Percentiles rank a stretch among this genome's conserved stretches.
These are phyloP conservation scores for Agriopis aurantiaria DNA, from an alignment of 2,888 invertebrate species.

Conservation along the genomic window DNA sequence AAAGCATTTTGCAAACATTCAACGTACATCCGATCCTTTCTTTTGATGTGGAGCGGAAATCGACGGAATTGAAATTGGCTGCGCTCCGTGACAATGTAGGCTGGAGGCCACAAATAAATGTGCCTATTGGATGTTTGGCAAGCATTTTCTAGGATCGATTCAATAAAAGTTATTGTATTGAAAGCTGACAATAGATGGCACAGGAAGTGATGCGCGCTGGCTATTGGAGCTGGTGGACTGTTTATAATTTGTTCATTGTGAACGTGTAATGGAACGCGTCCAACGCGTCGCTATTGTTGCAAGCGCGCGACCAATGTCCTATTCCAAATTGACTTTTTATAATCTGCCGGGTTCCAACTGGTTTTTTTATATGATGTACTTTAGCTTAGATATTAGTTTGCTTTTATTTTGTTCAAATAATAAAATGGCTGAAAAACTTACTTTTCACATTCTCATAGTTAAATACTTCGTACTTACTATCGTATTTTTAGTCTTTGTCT, in stretches of 20 bases:
- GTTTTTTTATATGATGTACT: too few relatives aligned
- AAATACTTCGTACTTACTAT: too few relatives aligned
- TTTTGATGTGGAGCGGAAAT: conserved; percentile 78
- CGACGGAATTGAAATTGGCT: conserved; percentile 74
- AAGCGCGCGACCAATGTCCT: conserved; percentile 61
- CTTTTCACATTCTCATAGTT: too few relatives aligned
- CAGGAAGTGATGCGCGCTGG: conserved; percentile 83
- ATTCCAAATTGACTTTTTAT: conserved; percentile 78
- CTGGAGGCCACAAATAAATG: conserved; percentile 77
- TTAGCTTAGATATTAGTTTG: too few relatives aligned
- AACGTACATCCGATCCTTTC: conserved; percentile 68
- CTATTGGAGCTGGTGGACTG: conserved; percentile 84
- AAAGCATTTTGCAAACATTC: conserved; percentile 68
- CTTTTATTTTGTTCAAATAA: too few relatives aligned
- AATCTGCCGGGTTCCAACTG: conserved; percentile 26
- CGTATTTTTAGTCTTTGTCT: too few relatives aligned
- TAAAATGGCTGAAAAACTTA: too few relatives aligned
- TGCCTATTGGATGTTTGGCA: conserved; percentile 71
- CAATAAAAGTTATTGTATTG: conserved; percentile 86
- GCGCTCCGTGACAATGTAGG: conserved; percentile 72
- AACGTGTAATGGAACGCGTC: conserved; percentile 74
- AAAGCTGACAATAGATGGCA: conserved; percentile 79
- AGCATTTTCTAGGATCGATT: conserved; percentile 80
- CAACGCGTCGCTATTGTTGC: conserved; percentile 67
- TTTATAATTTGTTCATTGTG: conserved; percentile 86